Percentiles rank a stretch among this genome's conserved stretches.
phyloP scores from a whole-genome alignment of 2,888 invertebrate species.

The Pammene fasciana region DNA sequence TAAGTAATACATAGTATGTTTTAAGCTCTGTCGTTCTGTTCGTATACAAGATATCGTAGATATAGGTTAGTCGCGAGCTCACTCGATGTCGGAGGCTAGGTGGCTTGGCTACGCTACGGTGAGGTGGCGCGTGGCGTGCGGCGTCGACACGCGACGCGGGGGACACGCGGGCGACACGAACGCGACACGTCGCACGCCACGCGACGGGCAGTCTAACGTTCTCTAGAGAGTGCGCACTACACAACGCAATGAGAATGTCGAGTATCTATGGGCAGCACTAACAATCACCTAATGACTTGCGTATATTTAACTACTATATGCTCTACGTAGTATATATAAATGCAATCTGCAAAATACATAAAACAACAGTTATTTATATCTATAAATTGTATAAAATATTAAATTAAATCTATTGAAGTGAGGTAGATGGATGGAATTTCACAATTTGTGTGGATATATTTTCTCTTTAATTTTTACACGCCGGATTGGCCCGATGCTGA shows the following conservation, averaged over 20 bases:
- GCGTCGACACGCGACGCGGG: constrained; percentile 48
- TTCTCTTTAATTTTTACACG: constrained; percentile 68
- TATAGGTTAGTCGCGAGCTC: constrained; percentile 66
- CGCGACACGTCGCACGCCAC: constrained; percentile 15
- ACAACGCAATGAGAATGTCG: constrained; percentile 55
- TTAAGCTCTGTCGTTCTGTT: constrained; percentile 81
- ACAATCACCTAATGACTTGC: constrained; percentile 76
- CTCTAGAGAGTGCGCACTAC: constrained; percentile 75
- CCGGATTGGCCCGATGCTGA: constrained; percentile 82
- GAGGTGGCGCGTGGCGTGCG: constrained; percentile 50
- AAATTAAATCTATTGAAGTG: constrained; percentile 85
- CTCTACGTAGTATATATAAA: constrained; percentile 82
- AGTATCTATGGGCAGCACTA: constrained; percentile 76
- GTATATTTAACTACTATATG: constrained; percentile 81
- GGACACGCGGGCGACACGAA: not conserved
- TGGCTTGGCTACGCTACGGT: constrained; percentile 58
- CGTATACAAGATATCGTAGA: constrained; percentile 77
- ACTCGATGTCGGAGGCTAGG: constrained; percentile 48
- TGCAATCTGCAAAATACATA: constrained; percentile 84
- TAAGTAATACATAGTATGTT: constrained; percentile 68
- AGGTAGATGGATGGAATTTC: constrained; percentile 90
- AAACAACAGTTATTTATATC: constrained; percentile 82
- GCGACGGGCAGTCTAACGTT: constrained; percentile 59
- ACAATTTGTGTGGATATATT: constrained; percentile 82
- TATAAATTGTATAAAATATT: constrained; percentile 84